Evolutionary conservation across 2,113 vertebrate species (phyloP).

Genomic region (Eleginops maclovinus): DNA sequence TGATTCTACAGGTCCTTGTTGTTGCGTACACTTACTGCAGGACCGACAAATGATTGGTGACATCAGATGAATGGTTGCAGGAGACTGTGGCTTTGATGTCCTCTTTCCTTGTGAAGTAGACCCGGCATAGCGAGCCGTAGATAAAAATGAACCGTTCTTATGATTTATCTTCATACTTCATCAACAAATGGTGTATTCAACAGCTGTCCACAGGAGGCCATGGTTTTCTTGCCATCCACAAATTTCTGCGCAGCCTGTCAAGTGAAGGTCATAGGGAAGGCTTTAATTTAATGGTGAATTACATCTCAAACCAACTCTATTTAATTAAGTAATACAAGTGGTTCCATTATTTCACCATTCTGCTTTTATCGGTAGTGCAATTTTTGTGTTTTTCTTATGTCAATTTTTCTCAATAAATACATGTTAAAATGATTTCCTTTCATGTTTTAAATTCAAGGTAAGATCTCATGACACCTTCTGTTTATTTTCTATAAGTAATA

Average conservation of each 20-base stretch:
- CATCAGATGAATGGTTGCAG: constrained; percentile 40
- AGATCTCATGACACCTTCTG: too few relatives aligned
- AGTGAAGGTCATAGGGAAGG: neutral
- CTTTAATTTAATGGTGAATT: neutral
- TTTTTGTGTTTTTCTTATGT: too few relatives aligned
- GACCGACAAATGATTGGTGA: constrained; percentile 47
- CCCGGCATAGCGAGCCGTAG: constrained; percentile 21
- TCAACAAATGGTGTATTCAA: constrained; percentile 90
- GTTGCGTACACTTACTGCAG: constrained; percentile 39
- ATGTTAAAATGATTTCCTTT: too few relatives aligned
- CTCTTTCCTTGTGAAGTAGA: constrained; percentile 33
- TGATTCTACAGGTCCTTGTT: constrained; percentile 19
- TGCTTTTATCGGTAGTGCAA: neutral
- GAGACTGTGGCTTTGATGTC: constrained; percentile 30
- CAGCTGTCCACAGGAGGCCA: constrained; percentile 90
- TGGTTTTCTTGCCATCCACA: constrained; percentile 90
- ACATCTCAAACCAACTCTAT: neutral
- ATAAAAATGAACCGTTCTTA: constrained; percentile 28
- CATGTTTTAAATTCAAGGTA: too few relatives aligned
- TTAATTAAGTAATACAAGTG: neutral
- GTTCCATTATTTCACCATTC: too few relatives aligned
- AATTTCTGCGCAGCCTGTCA: constrained; percentile 94
- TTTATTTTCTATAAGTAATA: too few relatives aligned
- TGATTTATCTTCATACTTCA: constrained; percentile 79
- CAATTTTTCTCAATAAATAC: too few relatives aligned